Percentiles rank a stretch among this genome's conserved stretches.
These are phyloP conservation scores for Nephila pilipes DNA, from an alignment of 1,140 invertebrate genomes.

Conservation along the genomic window DNA sequence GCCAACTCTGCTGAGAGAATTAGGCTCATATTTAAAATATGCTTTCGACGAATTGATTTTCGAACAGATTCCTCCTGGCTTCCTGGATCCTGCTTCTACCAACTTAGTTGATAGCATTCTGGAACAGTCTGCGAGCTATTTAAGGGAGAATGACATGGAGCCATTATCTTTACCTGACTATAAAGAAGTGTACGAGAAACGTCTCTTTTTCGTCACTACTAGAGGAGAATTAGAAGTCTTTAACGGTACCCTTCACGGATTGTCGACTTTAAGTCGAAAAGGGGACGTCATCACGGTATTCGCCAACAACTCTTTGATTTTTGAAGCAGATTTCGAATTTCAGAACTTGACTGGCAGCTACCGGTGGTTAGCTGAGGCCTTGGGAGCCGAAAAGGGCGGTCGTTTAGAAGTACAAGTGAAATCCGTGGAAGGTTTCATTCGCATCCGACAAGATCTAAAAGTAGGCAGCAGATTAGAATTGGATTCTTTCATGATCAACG, in stretches of 20 bases:
- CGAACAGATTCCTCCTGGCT: conserved; percentile 41
- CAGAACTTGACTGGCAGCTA: conserved; percentile 77
- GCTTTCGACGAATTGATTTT: conserved; percentile 75
- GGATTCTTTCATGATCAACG: conserved; percentile 69
- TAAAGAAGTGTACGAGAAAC: conserved; percentile 45
- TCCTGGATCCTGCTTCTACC: conserved; percentile 41
- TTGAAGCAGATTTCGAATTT: conserved; percentile 78
- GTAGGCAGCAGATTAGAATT: conserved; percentile 67
- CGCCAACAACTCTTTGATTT: conserved; percentile 70
- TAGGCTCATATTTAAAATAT: conserved; percentile 59
- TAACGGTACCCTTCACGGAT: conserved; percentile 77
- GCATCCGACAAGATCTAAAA: conserved; percentile 67
- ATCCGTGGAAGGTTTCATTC: conserved; percentile 69
- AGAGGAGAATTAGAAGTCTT: conserved; percentile 65
- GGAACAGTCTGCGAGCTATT: background rate
- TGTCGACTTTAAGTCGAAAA: conserved; percentile 77
- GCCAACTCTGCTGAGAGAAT: conserved; percentile 59
- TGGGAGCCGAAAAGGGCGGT: conserved; percentile 51
- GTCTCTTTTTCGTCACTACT: conserved; percentile 47
- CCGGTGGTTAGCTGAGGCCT: conserved; percentile 64
- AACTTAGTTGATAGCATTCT: conserved; percentile 77
- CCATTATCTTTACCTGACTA: conserved; percentile 76
- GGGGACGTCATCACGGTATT: conserved; percentile 77
- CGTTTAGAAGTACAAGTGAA: conserved; percentile 61
- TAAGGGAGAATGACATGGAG: conserved; percentile 68